phyloP scores from a whole-genome alignment of 1,140 invertebrate species.

The Marisa cornuarietis region DNA sequence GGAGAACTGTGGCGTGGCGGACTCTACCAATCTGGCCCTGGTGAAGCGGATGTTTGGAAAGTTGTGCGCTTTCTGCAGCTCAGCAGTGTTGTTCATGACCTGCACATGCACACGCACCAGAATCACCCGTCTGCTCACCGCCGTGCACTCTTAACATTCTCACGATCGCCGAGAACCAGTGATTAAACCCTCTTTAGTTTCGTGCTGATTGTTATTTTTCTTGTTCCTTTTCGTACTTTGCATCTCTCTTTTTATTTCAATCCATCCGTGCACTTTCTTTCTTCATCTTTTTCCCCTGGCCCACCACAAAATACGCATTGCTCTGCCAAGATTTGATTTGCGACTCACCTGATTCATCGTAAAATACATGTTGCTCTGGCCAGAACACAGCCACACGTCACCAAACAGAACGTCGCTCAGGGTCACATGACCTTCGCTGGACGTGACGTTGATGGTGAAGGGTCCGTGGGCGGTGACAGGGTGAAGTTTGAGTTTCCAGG shows the following conservation, averaged over 20 bases:
- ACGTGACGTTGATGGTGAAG: constrained; percentile 34
- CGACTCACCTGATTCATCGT: constrained; percentile 29
- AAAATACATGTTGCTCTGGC: constrained; percentile 60
- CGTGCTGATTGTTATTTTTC: too few relatives aligned
- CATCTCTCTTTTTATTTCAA: too few relatives aligned
- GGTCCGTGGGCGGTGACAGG: constrained; percentile 28
- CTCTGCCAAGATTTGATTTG: too few relatives aligned
- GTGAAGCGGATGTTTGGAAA: constrained; percentile 8
- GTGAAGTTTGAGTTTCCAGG: constrained; percentile 30
- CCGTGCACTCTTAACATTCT: too few relatives aligned
- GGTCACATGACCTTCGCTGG: constrained; percentile 10
- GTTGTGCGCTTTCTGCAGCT: not conserved
- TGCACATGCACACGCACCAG: not conserved
- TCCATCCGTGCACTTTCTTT: too few relatives aligned
- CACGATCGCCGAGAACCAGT: too few relatives aligned
- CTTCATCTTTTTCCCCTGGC: too few relatives aligned
- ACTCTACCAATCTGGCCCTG: not conserved
- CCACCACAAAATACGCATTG: too few relatives aligned
- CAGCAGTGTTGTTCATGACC: constrained; percentile 7
- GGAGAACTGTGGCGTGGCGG: not conserved
- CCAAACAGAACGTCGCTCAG: constrained; percentile 56
- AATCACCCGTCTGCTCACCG: too few relatives aligned
- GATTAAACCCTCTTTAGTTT: too few relatives aligned
- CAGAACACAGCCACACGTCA: constrained; percentile 59
- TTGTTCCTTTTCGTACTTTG: too few relatives aligned